Conservation (phyloP, 2,888 invertebrate genomes). For the Smittia aterrima region DNA sequence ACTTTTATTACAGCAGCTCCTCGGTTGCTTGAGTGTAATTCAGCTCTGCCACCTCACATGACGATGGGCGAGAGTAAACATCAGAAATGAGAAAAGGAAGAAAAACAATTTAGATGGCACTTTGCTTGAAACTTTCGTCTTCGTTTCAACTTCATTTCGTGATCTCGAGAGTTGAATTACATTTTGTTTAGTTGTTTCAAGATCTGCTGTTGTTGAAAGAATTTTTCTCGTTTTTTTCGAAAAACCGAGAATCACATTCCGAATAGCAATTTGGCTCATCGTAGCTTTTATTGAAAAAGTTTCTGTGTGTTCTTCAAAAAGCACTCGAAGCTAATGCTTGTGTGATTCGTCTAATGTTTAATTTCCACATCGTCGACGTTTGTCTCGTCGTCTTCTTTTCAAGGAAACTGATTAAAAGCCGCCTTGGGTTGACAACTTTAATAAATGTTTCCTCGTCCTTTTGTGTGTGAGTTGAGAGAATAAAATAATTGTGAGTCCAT, state of each 20-base stretch:
- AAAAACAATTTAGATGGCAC: constrained; percentile 15
- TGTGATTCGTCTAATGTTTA: constrained; percentile 24
- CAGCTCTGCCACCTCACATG: constrained; percentile 7
- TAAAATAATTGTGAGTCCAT: too few relatives aligned
- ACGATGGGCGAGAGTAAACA: constrained; percentile 7
- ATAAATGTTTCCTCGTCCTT: too few relatives aligned
- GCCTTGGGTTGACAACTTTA: too few relatives aligned
- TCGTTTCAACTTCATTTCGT: background rate
- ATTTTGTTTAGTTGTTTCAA: background rate
- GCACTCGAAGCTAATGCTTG: constrained; percentile 18
- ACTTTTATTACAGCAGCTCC: constrained; percentile 14
- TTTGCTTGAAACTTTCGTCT: background rate
- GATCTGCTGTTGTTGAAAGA: background rate
- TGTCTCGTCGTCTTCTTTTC: background rate
- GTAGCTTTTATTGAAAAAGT: constrained; percentile 15
- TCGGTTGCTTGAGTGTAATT: constrained; percentile 11
- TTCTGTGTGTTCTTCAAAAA: constrained; percentile 16
- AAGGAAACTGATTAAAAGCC: too few relatives aligned
- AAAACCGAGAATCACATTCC: constrained; percentile 37
- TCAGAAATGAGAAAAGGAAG: constrained; percentile 6
- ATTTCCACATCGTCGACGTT: background rate
- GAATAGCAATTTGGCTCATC: constrained; percentile 38
- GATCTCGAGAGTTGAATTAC: constrained; percentile 21
- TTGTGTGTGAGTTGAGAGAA: too few relatives aligned
- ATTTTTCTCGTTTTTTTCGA: background rate